These are phyloP conservation scores for Podilymbus podiceps DNA, from an alignment of 2,113 vertebrate genomes.

Conservation along the genomic window DNA sequence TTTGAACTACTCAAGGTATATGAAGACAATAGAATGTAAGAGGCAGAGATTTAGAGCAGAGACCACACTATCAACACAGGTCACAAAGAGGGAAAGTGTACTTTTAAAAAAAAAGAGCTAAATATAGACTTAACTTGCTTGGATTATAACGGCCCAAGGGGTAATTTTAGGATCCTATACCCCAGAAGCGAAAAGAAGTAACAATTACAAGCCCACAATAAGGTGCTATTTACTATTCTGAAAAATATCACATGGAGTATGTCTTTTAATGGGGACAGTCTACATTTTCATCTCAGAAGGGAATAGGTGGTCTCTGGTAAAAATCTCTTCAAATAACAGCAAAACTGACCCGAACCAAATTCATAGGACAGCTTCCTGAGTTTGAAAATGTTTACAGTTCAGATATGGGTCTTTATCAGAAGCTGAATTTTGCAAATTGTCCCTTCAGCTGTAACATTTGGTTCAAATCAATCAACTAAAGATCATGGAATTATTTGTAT, in stretches of 20 bases:
- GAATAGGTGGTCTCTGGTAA: background rate
- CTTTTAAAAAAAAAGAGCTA: background rate
- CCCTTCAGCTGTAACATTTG: background rate
- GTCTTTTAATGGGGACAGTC: background rate
- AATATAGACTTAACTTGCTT: background rate
- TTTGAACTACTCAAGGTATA: background rate
- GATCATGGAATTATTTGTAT: background rate
- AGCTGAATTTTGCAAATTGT: background rate
- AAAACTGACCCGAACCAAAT: background rate
- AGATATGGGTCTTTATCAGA: background rate
- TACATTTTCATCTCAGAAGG: background rate
- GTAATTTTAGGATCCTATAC: background rate
- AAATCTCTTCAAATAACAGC: background rate
- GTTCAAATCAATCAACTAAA: background rate
- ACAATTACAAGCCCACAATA: background rate
- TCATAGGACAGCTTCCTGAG: background rate
- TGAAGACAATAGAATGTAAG: background rate
- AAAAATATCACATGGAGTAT: background rate
- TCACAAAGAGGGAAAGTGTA: background rate
- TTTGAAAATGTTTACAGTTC: background rate
- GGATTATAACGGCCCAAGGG: background rate
- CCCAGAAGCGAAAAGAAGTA: background rate
- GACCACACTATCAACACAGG: background rate
- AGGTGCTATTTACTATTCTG: background rate
- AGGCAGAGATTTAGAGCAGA: background rate